Evolutionary conservation across 1,140 invertebrate species (phyloP), one percentile per base, ranked within the genome.

Genomic region (Drosophila sp.): DNA sequence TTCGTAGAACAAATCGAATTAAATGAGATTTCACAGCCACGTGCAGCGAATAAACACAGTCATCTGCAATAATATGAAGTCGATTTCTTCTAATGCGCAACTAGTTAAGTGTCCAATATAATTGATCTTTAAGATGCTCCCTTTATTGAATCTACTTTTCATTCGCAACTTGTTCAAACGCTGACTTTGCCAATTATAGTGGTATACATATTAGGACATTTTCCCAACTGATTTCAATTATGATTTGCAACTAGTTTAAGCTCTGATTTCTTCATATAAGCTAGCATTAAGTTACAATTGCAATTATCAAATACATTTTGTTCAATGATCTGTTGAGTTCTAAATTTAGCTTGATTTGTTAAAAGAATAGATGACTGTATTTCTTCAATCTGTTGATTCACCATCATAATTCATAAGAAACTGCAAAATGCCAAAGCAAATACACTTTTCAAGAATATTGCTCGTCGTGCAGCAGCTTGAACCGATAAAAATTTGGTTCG

Each of bases 341-440:
- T 13, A 41, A 29, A 41, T 43, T 57, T 57, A 21, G 18, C n/a
- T 40, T 3, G 6, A 25, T 8, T 48, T n/a, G 46, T 4, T 50
- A 29, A 40, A 27, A 16, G 16, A 14, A 38, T 21, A 6, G 8
- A 36, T 25, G 4, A 36, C 29, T 18, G 57, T 46, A 18, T 16
- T 36, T 34, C 40, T 14, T 2, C 18, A 25, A 11, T 14, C 9
- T 59, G 58, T 61, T 61, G 45, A 61, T 46, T 61, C 57, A 61
- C 14, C 41, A 62, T 53, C 46, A 50, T 78, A 56, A 56, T 76
- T 76, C 76, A 54, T 62, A 45, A 46, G 46, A 57, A 75, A 78
- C 43, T 54, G 53, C 40, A 59, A 67, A 67, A 79, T 58, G 65
- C 71, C 59, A 78, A 75, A 65, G 65, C 40, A 77, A 77, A 77